A percentile compares a stretch with the other conserved stretches of the same genome.
Evolutionary conservation across 2,888 invertebrate genomes (phyloP).

Genomic region (Xestoiulus laeticollis): DNA sequence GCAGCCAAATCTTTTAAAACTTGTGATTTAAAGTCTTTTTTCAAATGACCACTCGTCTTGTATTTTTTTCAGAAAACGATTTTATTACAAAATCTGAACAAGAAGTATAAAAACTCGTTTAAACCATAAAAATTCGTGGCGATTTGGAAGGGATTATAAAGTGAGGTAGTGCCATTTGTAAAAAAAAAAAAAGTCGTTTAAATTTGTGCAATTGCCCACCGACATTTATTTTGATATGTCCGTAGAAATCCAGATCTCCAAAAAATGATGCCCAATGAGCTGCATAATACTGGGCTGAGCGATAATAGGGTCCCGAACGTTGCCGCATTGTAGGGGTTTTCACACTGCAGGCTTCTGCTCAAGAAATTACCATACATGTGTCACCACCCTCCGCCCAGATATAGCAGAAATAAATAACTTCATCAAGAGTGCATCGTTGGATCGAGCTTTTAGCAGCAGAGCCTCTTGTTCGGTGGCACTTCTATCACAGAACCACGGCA

Average conservation of each 20-base stretch:
- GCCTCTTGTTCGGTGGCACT: background rate
- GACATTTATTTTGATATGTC: background rate
- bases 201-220: background rate
- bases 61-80: background rate
- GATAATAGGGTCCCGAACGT: background rate
- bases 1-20: too few species aligned
- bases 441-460: constrained; percentile 37
- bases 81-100: constrained; percentile 30
- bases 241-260: background rate
- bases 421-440: background rate
- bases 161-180: background rate
- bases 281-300: too few species aligned
- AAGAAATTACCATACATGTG: background rate
- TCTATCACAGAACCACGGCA: background rate
- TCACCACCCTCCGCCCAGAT: background rate
- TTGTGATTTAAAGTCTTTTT: background rate
- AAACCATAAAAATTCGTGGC: background rate
- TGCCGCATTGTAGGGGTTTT: background rate
- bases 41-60: background rate
- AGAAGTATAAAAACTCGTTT: background rate
- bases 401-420: constrained; percentile 38
- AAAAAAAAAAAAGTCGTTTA: too few species aligned
- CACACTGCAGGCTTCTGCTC: background rate
- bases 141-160: background rate
- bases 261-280: background rate